Evolutionary conservation across 2,888 invertebrate species (phyloP), one percentile per base, ranked within the genome.

Genomic region (Cosmia pyralina): DNA sequence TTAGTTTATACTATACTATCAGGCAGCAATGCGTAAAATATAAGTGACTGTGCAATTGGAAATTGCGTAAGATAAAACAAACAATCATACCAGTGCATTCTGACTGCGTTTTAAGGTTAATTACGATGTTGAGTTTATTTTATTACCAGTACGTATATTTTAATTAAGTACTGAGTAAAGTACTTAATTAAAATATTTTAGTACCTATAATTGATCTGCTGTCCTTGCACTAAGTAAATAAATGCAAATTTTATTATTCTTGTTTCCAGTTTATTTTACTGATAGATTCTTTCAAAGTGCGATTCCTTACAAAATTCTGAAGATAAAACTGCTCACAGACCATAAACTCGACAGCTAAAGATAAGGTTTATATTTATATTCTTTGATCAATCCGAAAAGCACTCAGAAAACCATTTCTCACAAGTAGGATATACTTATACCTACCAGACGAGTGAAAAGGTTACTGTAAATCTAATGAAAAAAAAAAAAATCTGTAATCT

Each of bases 101-200:
- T 10, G 11, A 22, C 0, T 17, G 8, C 11, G n/a, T 67, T 34
- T 22, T 28, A 46, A 55, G 17, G 57, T 17, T 28, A 44, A 34
- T 44, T 72, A 34, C n/a, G 22, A 58, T 69, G 70, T 17, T 28
- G 8, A 50, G 5, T n/a, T 34, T 46, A 22, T 48, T 46, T n/a
- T n/a, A 60, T 34, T n/a, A 38, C 11, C 4, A 1, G 28, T 28
- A 28, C 2, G 28, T 28, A 28, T 28, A 28, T 28, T 28, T 28
- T 28, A 28, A 28, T 28, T 28, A 28, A 28, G 28, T 28, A 28
- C 1, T 28, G 1, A 28, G 28, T 28, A 28, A 28, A 28, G 28
- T 28, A 28, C 2, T 28, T 28, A 55, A 34, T 48, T 34, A 19
- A n/a, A 19, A 28, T 69, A 15, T 46, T 46, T 28, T 17, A 4